These are phyloP conservation scores for Nyctibius bracteatus DNA, from an alignment of 2,113 vertebrate genomes.

Conservation along the genomic window DNA sequence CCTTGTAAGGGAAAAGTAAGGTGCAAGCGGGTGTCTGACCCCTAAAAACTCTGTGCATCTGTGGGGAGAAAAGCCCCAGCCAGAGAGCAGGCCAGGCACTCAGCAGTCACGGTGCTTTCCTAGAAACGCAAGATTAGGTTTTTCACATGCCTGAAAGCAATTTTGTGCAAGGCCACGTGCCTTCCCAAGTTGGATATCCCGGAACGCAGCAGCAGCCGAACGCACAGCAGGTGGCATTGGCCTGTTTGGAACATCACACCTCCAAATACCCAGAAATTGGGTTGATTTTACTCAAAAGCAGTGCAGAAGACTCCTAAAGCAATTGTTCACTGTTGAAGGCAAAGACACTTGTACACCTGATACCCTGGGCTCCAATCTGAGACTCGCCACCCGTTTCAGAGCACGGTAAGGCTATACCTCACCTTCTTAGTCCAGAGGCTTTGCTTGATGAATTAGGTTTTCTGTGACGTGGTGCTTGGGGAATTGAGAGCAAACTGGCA, in stretches of 20 bases:
- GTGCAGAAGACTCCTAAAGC: not conserved
- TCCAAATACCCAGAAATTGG: not conserved
- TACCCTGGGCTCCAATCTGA: not conserved
- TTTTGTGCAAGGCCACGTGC: not conserved
- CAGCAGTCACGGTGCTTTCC: not conserved
- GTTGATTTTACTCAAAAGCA: not conserved
- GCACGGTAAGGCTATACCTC: not conserved
- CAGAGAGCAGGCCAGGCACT: not conserved
- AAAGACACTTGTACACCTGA: not conserved
- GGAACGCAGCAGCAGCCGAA: rapidly evolving
- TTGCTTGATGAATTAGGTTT: not conserved
- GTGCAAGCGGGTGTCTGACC: not conserved
- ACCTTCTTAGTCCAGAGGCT: not conserved
- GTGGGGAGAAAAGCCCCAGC: not conserved
- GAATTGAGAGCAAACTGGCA: not conserved
- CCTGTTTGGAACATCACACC: not conserved
- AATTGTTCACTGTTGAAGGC: not conserved
- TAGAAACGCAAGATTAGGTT: not conserved
- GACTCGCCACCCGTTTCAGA: not conserved
- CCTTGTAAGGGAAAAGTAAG: not conserved
- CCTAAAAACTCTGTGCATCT: not conserved
- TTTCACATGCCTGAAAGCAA: not conserved
- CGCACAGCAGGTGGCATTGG: not conserved
- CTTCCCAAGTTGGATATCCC: not conserved
- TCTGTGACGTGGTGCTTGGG: rapidly evolving